Conservation (phyloP, 2,888 invertebrate species). For the Aleiodes leptofemur region DNA sequence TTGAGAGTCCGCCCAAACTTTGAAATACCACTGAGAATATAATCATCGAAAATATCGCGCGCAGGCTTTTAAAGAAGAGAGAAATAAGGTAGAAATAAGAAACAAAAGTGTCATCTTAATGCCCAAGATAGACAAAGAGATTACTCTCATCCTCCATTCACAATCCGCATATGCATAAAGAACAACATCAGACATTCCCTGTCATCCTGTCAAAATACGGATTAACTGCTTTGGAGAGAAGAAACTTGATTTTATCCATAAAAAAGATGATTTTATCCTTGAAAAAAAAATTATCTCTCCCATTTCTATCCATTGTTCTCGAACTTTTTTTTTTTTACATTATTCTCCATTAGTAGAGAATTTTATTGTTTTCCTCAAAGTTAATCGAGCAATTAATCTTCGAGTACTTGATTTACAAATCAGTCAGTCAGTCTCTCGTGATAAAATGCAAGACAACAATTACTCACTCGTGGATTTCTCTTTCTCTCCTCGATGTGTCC, state of each 20-base stretch:
- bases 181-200: conserved; percentile 25
- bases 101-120: conserved; percentile 25
- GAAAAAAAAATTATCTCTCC: conserved; percentile 11
- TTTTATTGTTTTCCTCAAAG: conserved; percentile 17
- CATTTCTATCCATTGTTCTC: background rate
- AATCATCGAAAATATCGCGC: background rate
- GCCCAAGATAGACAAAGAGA: conserved; percentile 39
- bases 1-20: background rate
- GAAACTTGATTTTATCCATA: conserved; percentile 33
- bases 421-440: conserved; percentile 8
- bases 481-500: conserved; percentile 37
- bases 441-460: conserved; percentile 59
- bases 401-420: conserved; percentile 31
- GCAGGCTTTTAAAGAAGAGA: background rate
- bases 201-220: conserved; percentile 68
- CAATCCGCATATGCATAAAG: conserved; percentile 39
- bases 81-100: conserved; percentile 13
- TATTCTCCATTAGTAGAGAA: background rate
- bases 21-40: background rate
- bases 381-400: conserved; percentile 36
- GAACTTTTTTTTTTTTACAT: background rate
- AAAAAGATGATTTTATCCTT: conserved; percentile 9
- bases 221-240: conserved; percentile 66
- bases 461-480: conserved; percentile 63
- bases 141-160: conserved; percentile 28